Evolutionary conservation across 2,888 invertebrate species (phyloP).

Genomic region (Cantharis rufa): DNA sequence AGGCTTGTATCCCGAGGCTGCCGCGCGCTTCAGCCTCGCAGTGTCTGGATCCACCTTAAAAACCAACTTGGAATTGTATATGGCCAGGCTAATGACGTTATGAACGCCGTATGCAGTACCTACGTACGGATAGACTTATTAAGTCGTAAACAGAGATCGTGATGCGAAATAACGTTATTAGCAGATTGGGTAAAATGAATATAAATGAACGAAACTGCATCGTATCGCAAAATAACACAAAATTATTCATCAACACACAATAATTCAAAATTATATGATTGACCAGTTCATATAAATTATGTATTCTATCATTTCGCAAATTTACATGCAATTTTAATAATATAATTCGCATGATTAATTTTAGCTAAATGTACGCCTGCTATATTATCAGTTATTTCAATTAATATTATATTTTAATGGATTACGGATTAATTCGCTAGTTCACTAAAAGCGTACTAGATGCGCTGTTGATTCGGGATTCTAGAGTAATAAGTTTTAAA

Average conservation of each 20-base stretch:
- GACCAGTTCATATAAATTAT: neutral
- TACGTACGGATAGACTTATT: constrained; percentile 3
- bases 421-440: neutral
- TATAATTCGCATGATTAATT: neutral
- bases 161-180: constrained; percentile 11
- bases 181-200: constrained; percentile 5
- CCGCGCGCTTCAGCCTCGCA: too few species aligned
- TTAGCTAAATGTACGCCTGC: neutral
- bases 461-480: neutral
- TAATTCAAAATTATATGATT: neutral
- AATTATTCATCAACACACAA: neutral
- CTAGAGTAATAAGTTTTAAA: neutral
- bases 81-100: constrained; percentile 8
- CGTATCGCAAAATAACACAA: neutral
- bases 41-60: too few species aligned
- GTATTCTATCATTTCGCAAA: neutral
- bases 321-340: neutral
- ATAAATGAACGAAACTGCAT: constrained; percentile 8
- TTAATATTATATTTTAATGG: neutral
- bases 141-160: constrained; percentile 16
- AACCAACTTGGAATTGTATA: constrained; percentile 1
- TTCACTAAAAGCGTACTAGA: neutral
- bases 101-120: neutral
- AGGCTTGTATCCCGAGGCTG: too few species aligned
- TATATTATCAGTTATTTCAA: neutral